Conservation (phyloP, 2,888 invertebrate genomes). For the Drosophila robusta region DNA sequence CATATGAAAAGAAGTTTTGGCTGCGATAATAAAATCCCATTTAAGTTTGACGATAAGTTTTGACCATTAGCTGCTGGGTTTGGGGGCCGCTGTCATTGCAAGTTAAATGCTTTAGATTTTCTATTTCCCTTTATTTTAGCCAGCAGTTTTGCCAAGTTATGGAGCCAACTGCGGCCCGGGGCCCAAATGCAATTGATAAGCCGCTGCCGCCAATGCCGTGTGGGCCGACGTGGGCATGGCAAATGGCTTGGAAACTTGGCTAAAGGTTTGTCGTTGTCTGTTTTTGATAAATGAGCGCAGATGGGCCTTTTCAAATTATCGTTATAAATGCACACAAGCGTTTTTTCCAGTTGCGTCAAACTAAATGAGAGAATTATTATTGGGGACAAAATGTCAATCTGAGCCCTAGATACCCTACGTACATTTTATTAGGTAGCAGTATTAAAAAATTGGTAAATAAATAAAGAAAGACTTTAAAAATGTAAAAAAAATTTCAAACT, state of each 20-base stretch:
- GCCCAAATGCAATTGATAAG: conserved; percentile 70
- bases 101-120: conserved; percentile 74
- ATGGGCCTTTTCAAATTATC: conserved; percentile 44
- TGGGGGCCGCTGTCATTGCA: conserved; percentile 63
- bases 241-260: conserved; percentile 69
- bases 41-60: conserved; percentile 79
- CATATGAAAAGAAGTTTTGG: conserved; percentile 72
- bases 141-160: conserved; percentile 55
- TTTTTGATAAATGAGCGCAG: conserved; percentile 65
- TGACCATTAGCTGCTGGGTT: conserved; percentile 69
- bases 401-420: neutral
- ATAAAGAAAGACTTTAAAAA: neutral
- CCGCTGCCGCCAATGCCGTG: conserved; percentile 27
- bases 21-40: conserved; percentile 80
- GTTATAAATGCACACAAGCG: conserved; percentile 4
- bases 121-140: conserved; percentile 37
- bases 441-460: no score
- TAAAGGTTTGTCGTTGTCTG: conserved; percentile 54
- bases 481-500: no score
- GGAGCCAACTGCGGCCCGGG: conserved; percentile 58
- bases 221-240: conserved; percentile 54
- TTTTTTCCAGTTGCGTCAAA: conserved; percentile 15
- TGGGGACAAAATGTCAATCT: conserved; percentile 2
- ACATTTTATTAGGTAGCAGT: no score
- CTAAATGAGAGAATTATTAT: conserved; percentile 21